Evolutionary conservation across 1,140 invertebrate genomes (phyloP).

Genomic region (Trachymyrmex cornetzi): DNA sequence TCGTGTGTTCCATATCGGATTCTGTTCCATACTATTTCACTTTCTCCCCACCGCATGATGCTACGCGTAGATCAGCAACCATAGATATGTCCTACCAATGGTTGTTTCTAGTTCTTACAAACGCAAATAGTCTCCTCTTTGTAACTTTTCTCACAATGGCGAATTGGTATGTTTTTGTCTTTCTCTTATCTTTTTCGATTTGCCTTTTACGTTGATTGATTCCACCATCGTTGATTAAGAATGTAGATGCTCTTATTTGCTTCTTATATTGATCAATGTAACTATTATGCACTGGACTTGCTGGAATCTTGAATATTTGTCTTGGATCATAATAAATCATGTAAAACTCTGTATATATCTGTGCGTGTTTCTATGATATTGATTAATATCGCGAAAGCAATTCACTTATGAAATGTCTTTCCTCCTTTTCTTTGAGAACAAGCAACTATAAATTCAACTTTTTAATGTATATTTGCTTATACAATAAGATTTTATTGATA

Average conservation of each 20-base stretch:
- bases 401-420: background rate
- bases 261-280: slow-evolving; percentile 14
- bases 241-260: background rate
- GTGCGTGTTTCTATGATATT: background rate
- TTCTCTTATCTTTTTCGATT: background rate
- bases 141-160: background rate
- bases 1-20: slow-evolving; percentile 24
- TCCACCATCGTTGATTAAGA: slow-evolving; percentile 7
- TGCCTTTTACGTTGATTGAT: background rate
- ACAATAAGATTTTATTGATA: background rate
- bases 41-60: slow-evolving; percentile 15
- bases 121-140: background rate
- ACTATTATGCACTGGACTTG: slow-evolving; percentile 5
- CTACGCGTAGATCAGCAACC: background rate
- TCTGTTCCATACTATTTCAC: slow-evolving; percentile 46
- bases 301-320: slow-evolving; percentile 24
- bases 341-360: background rate
- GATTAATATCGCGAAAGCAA: background rate
- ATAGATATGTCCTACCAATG: slow-evolving; percentile 19
- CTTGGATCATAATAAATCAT: slow-evolving; percentile 23
- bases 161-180: background rate
- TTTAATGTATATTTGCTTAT: background rate
- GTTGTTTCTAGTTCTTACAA: slow-evolving; percentile 27
- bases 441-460: background rate
- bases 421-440: background rate